phyloP scores from a whole-genome alignment of 1,140 invertebrate species.

The Panulirus ornatus region DNA sequence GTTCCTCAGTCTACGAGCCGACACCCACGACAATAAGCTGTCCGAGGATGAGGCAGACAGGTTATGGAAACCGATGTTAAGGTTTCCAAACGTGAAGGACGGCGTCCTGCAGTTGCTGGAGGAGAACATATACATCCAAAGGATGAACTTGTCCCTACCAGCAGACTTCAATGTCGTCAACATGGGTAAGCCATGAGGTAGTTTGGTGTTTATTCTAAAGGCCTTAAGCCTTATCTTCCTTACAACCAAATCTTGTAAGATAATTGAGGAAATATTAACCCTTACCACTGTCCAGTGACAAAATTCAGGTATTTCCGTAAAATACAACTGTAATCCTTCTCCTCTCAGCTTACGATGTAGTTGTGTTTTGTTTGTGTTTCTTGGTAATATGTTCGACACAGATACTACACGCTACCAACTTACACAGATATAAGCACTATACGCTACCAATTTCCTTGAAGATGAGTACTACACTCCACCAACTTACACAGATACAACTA shows the following conservation, averaged over 20 bases:
- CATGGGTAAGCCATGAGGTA: conserved; percentile 34
- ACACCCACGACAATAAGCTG: conserved; percentile 49
- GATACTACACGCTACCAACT: too few species aligned
- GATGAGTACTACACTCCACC: too few species aligned
- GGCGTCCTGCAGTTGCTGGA: neutral
- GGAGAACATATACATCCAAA: conserved; percentile 26
- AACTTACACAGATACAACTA: too few species aligned
- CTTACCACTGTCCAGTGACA: neutral
- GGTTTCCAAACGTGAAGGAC: conserved; percentile 58
- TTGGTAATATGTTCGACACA: too few species aligned
- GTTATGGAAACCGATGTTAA: conserved; percentile 27
- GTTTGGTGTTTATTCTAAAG: neutral
- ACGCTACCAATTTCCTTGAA: too few species aligned
- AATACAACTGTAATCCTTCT: too few species aligned
- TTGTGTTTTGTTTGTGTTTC: too few species aligned
- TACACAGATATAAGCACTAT: too few species aligned
- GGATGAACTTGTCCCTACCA: neutral
- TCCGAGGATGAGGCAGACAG: neutral
- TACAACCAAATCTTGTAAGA: too few species aligned
- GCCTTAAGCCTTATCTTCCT: neutral
- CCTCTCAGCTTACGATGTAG: too few species aligned
- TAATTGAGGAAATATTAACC: neutral
- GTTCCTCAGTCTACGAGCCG: conserved; percentile 39
- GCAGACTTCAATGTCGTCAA: conserved; percentile 43
- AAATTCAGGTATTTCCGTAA: too few species aligned